These are phyloP conservation scores for Aquatica leii DNA, from an alignment of 2,888 invertebrate species.

Conservation along the genomic window DNA sequence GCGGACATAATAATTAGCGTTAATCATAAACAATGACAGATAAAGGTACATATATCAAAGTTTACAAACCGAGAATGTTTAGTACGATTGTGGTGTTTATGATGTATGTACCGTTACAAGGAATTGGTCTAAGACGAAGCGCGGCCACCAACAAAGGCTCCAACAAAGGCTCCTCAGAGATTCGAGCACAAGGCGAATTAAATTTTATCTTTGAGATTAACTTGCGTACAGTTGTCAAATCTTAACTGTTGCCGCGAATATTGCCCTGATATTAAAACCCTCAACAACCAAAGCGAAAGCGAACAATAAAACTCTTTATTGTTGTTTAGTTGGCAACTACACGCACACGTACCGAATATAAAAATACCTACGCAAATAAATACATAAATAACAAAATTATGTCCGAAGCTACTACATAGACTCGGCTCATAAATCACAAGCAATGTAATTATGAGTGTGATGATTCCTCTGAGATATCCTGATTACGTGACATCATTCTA, in stretches of 20 bases:
- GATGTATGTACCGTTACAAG: slow-evolving; percentile 42
- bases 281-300: slow-evolving; percentile 9
- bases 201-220: slow-evolving; percentile 48
- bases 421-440: slow-evolving; percentile 51
- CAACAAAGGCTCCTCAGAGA: slow-evolving; percentile 44
- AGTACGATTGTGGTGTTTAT: slow-evolving; percentile 40
- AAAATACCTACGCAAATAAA: no score
- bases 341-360: no score
- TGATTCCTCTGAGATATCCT: slow-evolving; percentile 58
- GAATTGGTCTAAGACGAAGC: slow-evolving; percentile 39
- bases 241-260: slow-evolving; percentile 42
- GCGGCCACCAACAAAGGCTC: slow-evolving; percentile 42
- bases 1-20: slow-evolving; percentile 43
- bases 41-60: slow-evolving; percentile 45
- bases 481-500: slow-evolving; percentile 59
- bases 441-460: slow-evolving; percentile 55
- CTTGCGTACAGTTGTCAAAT: slow-evolving; percentile 45
- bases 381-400: no score
- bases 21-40: slow-evolving; percentile 44
- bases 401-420: no score
- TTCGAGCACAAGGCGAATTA: slow-evolving; percentile 41
- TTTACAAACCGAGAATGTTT: slow-evolving; percentile 42
- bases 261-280: slow-evolving; percentile 35
- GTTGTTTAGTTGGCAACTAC: not conserved
- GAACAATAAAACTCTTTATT: slow-evolving; percentile 24